Evolutionary conservation across 2,888 invertebrate genomes (phyloP).

Genomic region (Phymatocera aterrima): DNA sequence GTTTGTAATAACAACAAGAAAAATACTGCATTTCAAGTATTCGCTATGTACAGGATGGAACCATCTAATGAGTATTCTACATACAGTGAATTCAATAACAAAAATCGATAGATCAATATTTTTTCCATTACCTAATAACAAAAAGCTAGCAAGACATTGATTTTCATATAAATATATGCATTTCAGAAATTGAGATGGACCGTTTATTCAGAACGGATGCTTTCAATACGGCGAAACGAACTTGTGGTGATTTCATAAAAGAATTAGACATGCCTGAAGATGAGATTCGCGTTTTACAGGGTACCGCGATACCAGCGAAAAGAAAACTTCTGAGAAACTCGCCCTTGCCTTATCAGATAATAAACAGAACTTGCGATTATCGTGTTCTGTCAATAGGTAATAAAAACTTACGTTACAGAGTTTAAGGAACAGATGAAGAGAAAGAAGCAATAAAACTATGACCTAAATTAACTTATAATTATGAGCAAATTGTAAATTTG

Average conservation of each 20-base stretch:
- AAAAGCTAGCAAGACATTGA: too few relatives aligned
- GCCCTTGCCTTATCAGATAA: conserved; percentile 79
- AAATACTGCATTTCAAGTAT: neutral
- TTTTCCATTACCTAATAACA: conserved; percentile 20
- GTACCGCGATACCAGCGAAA: conserved; percentile 76
- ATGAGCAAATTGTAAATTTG: neutral
- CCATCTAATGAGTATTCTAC: neutral
- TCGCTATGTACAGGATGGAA: neutral
- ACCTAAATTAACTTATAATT: neutral
- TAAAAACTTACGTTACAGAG: neutral
- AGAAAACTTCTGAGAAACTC: conserved; percentile 79
- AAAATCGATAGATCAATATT: too few relatives aligned
- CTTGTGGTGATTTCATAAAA: conserved; percentile 59
- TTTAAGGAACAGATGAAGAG: neutral
- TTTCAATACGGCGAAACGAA: conserved; percentile 78
- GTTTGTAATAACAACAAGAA: conserved; percentile 67
- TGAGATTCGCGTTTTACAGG: conserved; percentile 78
- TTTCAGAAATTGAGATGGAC: conserved; percentile 79
- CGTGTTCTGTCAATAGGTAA: conserved; percentile 77
- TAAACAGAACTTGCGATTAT: conserved; percentile 79
- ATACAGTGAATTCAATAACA: neutral
- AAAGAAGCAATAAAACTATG: neutral
- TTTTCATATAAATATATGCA: too few relatives aligned
- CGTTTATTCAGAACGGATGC: conserved; percentile 79
- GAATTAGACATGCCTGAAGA: conserved; percentile 72